A percentile compares a stretch with the other conserved stretches of the same genome.
These are phyloP conservation scores for Falcaria lacertinaria DNA, from an alignment of 2,888 invertebrate species.

Conservation along the genomic window DNA sequence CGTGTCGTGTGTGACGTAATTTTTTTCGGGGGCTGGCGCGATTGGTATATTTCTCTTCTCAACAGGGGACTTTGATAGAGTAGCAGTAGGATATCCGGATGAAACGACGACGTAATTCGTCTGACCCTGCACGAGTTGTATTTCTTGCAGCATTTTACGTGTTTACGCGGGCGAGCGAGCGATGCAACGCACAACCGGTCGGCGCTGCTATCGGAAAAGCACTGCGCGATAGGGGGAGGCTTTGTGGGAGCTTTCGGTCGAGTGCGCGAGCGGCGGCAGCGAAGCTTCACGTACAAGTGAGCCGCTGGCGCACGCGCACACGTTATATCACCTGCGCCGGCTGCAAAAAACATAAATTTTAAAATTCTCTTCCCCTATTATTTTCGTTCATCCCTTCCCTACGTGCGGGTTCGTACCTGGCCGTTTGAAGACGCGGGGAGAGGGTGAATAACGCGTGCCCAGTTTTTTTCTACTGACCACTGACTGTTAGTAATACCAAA, in stretches of 20 bases:
- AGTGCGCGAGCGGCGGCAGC: constrained; percentile 56
- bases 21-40: constrained; percentile 80
- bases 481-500: constrained; percentile 41
- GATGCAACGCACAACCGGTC: constrained; percentile 47
- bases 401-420: constrained; percentile 77
- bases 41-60: constrained; percentile 78
- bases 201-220: constrained; percentile 56
- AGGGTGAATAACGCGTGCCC: constrained; percentile 65
- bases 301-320: constrained; percentile 73
- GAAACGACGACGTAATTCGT: constrained; percentile 82
- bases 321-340: constrained; percentile 80
- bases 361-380: constrained; percentile 80
- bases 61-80: constrained; percentile 68
- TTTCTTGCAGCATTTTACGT: constrained; percentile 76
- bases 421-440: constrained; percentile 36
- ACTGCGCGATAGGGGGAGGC: constrained; percentile 51
- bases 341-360: constrained; percentile 79
- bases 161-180: constrained; percentile 43
- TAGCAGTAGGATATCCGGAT: constrained; percentile 68
- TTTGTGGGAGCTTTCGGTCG: constrained; percentile 45
- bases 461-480: constrained; percentile 69
- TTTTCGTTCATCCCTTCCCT: constrained; percentile 80
- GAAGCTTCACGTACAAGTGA: constrained; percentile 74
- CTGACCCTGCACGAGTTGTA: constrained; percentile 77
- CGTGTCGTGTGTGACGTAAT: constrained; percentile 73